Conservation (phyloP, 1,140 invertebrate species). For the Zaprionus lachaisei region DNA sequence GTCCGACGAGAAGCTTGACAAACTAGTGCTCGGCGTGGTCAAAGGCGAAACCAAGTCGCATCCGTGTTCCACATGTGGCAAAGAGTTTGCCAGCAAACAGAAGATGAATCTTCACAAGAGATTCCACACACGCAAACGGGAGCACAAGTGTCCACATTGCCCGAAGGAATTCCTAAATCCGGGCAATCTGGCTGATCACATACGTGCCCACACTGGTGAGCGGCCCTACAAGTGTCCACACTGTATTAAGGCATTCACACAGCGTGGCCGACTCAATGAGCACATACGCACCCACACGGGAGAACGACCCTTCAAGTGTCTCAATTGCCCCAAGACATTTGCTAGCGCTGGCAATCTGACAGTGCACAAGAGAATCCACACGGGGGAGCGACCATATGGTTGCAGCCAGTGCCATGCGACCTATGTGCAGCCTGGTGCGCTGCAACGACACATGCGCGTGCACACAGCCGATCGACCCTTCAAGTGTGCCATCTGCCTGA, state of each 20-base stretch:
- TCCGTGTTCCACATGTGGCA: conserved; percentile 16
- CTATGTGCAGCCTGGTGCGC: conserved; percentile 29
- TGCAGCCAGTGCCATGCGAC: conserved; percentile 33
- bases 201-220: conserved; percentile 12
- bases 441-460: conserved; percentile 28
- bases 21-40: not conserved
- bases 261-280: conserved; percentile 26
- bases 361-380: conserved; percentile 27
- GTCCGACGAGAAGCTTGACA: not conserved
- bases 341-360: conserved; percentile 34
- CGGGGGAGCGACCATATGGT: conserved; percentile 19
- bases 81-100: conserved; percentile 14
- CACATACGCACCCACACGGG: conserved; percentile 34
- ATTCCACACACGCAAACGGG: conserved; percentile 19
- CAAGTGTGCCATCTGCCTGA: conserved; percentile 26
- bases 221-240: conserved; percentile 31
- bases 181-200: conserved; percentile 20
- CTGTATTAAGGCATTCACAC: conserved; percentile 34
- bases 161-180: conserved; percentile 19
- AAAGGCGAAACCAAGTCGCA: not conserved
- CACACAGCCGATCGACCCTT: conserved; percentile 22
- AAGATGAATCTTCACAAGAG: conserved; percentile 26
- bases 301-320: conserved; percentile 36
- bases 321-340: conserved; percentile 31
- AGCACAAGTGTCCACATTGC: conserved; percentile 23